Evolutionary conservation across 2,113 vertebrate species (phyloP), one percentile per base, ranked within the genome.

Genomic region (Oreochromis tanganicae): DNA sequence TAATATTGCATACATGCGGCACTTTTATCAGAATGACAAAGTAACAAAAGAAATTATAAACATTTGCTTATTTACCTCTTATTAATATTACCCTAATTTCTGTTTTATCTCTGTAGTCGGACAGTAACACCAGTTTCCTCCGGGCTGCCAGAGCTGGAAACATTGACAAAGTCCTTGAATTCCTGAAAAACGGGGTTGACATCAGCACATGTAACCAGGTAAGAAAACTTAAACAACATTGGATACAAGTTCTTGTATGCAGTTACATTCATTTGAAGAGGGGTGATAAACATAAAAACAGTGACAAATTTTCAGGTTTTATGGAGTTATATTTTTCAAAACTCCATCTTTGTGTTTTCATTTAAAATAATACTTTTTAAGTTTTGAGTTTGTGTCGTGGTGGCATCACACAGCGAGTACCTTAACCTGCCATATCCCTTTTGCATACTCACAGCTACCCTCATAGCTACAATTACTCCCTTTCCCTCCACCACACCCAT

Each of bases 51-150:
- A 78, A 78, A 78, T 32, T 2, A 50, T 7, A 3, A 78, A 78
- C 9, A 71, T n/a, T 36, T 57, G 14, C 9, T 80, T 78, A 19
- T 36, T 10, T 61, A 87, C 19, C 4, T 46, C 46, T 56, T 73
- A 21, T 52, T 85, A 54, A 89, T 41, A 17, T 38, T 1, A 11
- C 5, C 7, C 56, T 71, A n/a, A 36, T 73, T 87, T 85, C 24
- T 92, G 73, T 56, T 85, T 86, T 80, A 56, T 91, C 87, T 55
- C 2, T 93, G 66, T 94, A 99, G 99, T 99, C 99, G 73, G 99
- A 99, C 97, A 99, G 99, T 94, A 99, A 98, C 96, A 99, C 98
- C 82, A 99, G 98, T 93, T 99, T 99, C 46, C 98, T 99, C 27
- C 97, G 98, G 84, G 99, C 99, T 88, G 98, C 99, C 86, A 94